Evolutionary conservation across 30 jellyfish, hydroid and myxozoan genomes (phyloP).

Genomic region (Haliclystus octoradiatus): DNA sequence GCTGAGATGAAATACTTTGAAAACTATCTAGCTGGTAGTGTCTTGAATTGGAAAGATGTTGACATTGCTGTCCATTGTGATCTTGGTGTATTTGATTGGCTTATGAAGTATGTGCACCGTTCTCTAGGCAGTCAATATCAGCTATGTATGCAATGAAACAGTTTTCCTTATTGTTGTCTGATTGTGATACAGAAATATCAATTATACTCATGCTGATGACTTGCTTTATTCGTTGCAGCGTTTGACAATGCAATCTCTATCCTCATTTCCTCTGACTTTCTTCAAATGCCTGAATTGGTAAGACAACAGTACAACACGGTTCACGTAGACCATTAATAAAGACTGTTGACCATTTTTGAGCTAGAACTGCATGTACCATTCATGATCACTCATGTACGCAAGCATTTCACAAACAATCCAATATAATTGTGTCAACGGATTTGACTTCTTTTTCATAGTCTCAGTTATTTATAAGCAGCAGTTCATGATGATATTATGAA

Average conservation of each 20-base stretch:
- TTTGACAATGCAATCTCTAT: constrained; percentile 68
- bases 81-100: constrained; percentile 85
- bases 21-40: constrained; percentile 59
- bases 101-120: constrained; percentile 71
- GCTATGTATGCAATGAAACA: no score
- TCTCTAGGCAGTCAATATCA: no score
- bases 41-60: constrained; percentile 85
- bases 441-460: background rate
- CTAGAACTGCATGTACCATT: no score
- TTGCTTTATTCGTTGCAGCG: constrained; percentile 23
- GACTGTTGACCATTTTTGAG: no score
- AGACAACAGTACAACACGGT: no score
- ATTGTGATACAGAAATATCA: no score
- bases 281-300: constrained; percentile 78
- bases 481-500: no score
- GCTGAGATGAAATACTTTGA: constrained; percentile 80
- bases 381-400: no score
- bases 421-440: background rate
- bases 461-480: no score
- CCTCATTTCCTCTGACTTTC: constrained; percentile 79
- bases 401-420: no score
- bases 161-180: no score
- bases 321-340: no score
- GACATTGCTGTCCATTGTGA: constrained; percentile 98
- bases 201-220: constrained; percentile 1